Base-by-base conservation (phyloP, 2,888 invertebrate species). In the Ornithoptera alexandrae region DNA sequence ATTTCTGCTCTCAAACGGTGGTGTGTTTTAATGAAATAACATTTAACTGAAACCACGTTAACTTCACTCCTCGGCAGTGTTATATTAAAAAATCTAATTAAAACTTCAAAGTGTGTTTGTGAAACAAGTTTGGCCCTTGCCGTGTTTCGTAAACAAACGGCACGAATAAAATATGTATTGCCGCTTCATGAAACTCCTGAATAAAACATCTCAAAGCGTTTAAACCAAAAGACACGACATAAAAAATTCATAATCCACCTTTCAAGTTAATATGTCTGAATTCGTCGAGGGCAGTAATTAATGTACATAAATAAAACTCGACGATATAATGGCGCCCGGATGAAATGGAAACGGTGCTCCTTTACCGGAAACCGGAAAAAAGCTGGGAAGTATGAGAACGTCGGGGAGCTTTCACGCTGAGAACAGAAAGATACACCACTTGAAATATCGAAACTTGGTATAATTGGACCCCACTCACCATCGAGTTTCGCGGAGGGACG, bases 401-500 rank as follows among this genome's bases (percentile, higher is more conserved):
- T 65, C 58, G 65, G 15, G 53, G 56, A 69, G 61, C 64, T 69
- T 69, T 60, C 64, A 56, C 56, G 20, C 42, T 65, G 60, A 56
- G 61, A 20, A 20, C 46, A 56, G 57, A 69, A 69, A 69, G 66
- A 62, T 50, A 57, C 46, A 46, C 18, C 69, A 58, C 69, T 69
- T 62, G 65, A 69, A 61, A 42, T 65, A 61, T 65, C 65, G 61
- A 62, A 65, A 65, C 46, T 56, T 62, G 65, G 65, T 46, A 69
- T 69, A 65, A 69, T 65, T 62, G 65, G 46, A 65, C 65, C 69
- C 22, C 57, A 62, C 61, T 69, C 62, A 62, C 56, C 20, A 50
- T 64, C 20, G 42, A 57, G 69, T 60, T 39, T 5, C 3, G 50
- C 2, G 50, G 18, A 15, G 50, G 17, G 18, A 17, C 15, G 10